A percentile compares a stretch with the other conserved stretches of the same genome.
Evolutionary conservation across 1,140 invertebrate species (phyloP).

Genomic region (Cecropterus lyciades): DNA sequence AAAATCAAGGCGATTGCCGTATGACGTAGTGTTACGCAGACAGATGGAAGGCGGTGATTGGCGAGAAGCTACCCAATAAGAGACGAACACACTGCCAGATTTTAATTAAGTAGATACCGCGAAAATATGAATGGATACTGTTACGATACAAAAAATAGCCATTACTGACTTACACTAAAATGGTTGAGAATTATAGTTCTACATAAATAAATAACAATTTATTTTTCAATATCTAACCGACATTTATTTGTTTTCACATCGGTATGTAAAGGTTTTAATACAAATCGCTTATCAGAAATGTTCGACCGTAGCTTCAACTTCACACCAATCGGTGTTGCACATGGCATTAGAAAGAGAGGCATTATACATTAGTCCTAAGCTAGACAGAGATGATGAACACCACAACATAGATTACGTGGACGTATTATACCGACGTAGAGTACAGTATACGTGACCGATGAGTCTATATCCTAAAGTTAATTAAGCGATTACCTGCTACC

Average conservation of each 20-base stretch:
- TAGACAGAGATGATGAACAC: slow-evolving; percentile 45
- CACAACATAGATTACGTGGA: slow-evolving; percentile 46
- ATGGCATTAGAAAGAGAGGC: slow-evolving; percentile 61
- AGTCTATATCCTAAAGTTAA: slow-evolving; percentile 3
- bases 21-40: slow-evolving; percentile 80
- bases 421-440: slow-evolving; percentile 8
- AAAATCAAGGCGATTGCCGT: slow-evolving; percentile 42
- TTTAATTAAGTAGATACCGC: slow-evolving; percentile 42
- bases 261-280: neutral
- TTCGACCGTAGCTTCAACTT: slow-evolving; percentile 29
- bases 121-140: slow-evolving; percentile 48
- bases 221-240: no score
- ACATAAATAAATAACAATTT: neutral
- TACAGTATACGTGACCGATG: neutral
- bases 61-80: slow-evolving; percentile 66
- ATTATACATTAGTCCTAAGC: slow-evolving; percentile 40
- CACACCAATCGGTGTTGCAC: slow-evolving; percentile 61
- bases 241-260: no score
- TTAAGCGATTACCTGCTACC: neutral
- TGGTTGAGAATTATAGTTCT: neutral
- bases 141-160: neutral
- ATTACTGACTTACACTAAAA: neutral
- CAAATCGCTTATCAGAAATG: neutral
- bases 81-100: slow-evolving; percentile 70
- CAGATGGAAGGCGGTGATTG: slow-evolving; percentile 86